A percentile compares a stretch with the other conserved stretches of the same genome.
phyloP scores from a whole-genome alignment of 2,888 invertebrate genomes.

The Syrista parreyssii region DNA sequence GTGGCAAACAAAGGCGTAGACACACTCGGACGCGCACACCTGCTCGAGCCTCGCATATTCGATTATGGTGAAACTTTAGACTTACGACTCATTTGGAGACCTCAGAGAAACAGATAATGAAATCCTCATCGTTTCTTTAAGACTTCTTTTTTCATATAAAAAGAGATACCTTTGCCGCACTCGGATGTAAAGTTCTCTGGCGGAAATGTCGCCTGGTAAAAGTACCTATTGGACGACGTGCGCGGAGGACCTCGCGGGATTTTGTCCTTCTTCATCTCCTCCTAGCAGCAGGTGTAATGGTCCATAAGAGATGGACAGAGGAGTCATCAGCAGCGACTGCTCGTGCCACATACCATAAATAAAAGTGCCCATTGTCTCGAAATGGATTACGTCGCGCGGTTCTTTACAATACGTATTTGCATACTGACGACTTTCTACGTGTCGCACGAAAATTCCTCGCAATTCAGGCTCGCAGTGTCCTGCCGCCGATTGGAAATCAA shows the following conservation, averaged over 20 bases:
- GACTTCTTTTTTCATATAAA: background rate
- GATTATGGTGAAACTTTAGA: conserved; percentile 1
- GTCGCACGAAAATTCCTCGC: background rate
- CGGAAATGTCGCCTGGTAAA: too few relatives aligned
- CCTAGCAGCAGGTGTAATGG: background rate
- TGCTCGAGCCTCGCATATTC: background rate
- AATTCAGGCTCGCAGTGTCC: background rate
- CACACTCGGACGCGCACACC: too few relatives aligned
- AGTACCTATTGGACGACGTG: too few relatives aligned
- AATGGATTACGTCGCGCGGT: background rate
- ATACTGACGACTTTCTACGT: background rate
- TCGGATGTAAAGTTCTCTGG: conserved; percentile 2
- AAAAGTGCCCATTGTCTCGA: background rate
- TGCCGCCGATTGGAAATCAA: too few relatives aligned
- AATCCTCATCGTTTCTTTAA: background rate
- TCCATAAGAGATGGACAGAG: background rate
- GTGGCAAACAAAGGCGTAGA: background rate
- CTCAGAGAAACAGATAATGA: background rate
- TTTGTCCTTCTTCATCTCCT: background rate
- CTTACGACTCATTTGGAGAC: background rate
- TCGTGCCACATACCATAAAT: background rate
- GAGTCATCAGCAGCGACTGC: background rate
- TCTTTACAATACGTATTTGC: background rate
- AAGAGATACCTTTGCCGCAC: conserved; percentile 8
- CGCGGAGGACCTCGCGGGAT: background rate